Percentiles rank a stretch among this genome's conserved stretches.
Conservation (phyloP, 2,797 vertebrate genomes). For the Amblyopsis hoosieri region DNA sequence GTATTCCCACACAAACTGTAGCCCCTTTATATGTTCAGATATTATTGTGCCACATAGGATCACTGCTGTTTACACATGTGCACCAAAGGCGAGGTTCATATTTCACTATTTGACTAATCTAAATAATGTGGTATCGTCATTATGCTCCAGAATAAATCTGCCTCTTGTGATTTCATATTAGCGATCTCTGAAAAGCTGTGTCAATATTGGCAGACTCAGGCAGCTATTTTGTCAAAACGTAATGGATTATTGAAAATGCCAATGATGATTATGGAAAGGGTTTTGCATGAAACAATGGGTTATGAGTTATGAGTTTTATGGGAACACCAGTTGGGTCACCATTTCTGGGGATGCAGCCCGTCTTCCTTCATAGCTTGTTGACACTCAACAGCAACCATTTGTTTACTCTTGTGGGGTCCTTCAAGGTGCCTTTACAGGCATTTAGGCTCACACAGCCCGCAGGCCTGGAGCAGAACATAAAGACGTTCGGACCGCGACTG, state of each 20-base stretch:
- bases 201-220: not conserved
- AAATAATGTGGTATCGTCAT: constrained; percentile 2
- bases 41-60: not conserved
- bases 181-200: not conserved
- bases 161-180: constrained; percentile 2
- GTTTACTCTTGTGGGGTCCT: constrained; percentile 39
- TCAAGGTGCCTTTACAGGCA: constrained; percentile 36
- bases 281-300: no score
- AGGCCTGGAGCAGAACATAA: constrained; percentile 36
- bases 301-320: not conserved
- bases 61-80: not conserved
- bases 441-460: constrained; percentile 37
- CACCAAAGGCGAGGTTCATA: not conserved
- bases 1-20: constrained; percentile 26
- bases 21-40: constrained; percentile 10
- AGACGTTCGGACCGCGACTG: constrained; percentile 32
- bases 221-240: constrained; percentile 8
- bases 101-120: constrained; percentile 7
- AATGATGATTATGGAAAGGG: not conserved
- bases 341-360: not conserved
- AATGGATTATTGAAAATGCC: constrained; percentile 11
- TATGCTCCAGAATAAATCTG: constrained; percentile 17
- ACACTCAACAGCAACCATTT: constrained; percentile 4
- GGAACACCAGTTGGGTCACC: not conserved
- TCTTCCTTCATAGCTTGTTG: not conserved